Conservation (phyloP, 2,888 invertebrate species). For the Eilema sororculum region DNA sequence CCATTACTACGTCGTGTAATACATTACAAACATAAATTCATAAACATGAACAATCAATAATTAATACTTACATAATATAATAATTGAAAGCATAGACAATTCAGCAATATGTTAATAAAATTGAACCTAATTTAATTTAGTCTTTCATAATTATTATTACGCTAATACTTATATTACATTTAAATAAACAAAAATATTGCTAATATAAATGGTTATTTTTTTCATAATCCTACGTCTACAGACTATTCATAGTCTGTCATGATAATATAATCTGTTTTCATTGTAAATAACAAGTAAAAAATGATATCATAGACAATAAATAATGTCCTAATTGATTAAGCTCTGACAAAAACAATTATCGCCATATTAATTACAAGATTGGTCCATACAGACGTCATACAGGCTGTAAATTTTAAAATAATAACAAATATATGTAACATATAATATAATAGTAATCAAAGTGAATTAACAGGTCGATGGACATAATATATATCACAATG, state of each 20-base stretch:
- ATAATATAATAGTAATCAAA: conserved; percentile 41
- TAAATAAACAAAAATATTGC: neutral
- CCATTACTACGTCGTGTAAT: too few species aligned
- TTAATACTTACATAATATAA: neutral
- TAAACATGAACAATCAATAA: neutral
- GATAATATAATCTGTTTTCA: neutral
- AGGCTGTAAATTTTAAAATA: conserved; percentile 14
- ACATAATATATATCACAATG: conserved; percentile 65
- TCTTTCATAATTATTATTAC: conserved; percentile 2
- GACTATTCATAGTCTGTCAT: neutral
- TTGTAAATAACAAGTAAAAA: neutral
- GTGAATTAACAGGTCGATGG: conserved; percentile 62
- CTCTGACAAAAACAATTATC: neutral
- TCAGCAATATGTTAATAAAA: neutral
- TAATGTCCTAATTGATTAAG: neutral
- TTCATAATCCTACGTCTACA: neutral
- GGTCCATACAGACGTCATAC: conserved; percentile 18
- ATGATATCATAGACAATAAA: neutral
- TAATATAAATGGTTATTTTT: neutral
- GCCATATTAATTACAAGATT: conserved; percentile 14
- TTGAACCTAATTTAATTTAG: conserved; percentile 2
- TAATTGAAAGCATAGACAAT: neutral
- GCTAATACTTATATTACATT: neutral
- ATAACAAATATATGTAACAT: conserved; percentile 5
- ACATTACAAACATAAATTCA: neutral